These are phyloP conservation scores for Endomychus coccineus DNA, from an alignment of 2,888 invertebrate species.

Conservation along the genomic window DNA sequence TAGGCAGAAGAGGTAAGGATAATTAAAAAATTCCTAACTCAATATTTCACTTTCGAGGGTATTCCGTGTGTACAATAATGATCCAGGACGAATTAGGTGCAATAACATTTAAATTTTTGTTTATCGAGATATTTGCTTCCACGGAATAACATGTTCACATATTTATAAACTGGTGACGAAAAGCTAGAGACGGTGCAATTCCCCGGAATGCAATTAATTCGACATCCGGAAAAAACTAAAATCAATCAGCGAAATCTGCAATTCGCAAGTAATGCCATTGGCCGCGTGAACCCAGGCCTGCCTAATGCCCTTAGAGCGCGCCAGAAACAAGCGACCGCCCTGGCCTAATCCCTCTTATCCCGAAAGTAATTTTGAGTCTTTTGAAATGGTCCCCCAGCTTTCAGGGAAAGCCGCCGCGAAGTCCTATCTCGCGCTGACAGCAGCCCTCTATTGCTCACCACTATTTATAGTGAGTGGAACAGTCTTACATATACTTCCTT, in stretches of 20 bases:
- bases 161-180: too few species aligned
- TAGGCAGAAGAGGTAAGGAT: too few species aligned
- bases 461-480: too few species aligned
- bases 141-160: too few species aligned
- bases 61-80: too few species aligned
- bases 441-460: too few species aligned
- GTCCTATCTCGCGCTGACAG: constrained; percentile 40
- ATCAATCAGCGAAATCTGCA: constrained; percentile 40
- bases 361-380: constrained; percentile 58
- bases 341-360: constrained; percentile 57
- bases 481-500: too few species aligned
- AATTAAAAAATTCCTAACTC: too few species aligned
- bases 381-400: constrained; percentile 48
- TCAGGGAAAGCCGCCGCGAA: constrained; percentile 39
- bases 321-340: constrained; percentile 39
- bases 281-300: constrained; percentile 40
- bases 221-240: constrained; percentile 27
- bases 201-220: constrained; percentile 32
- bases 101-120: too few species aligned
- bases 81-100: too few species aligned
- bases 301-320: constrained; percentile 36
- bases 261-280: constrained; percentile 38
- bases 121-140: too few species aligned
- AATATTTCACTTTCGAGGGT: too few species aligned
- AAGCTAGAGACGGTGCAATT: constrained; percentile 21